Evolutionary conservation across 2,888 invertebrate species (phyloP).

Genomic region (Lochmaea capreae): DNA sequence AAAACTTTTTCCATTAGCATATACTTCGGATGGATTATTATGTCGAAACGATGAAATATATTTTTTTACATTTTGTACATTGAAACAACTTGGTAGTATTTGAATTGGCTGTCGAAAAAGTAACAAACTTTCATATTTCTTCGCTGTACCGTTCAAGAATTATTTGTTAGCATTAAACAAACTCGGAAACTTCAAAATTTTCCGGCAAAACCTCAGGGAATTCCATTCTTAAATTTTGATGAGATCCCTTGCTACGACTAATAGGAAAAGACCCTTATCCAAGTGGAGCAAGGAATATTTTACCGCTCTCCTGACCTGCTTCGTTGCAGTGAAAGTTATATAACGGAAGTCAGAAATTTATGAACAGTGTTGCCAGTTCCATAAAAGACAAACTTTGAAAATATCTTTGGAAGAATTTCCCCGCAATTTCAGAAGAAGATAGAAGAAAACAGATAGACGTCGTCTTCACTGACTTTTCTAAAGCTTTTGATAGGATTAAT

Average conservation of each 20-base stretch:
- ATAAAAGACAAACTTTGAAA: neutral
- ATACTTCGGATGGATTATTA: too few relatives aligned
- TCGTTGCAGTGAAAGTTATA: neutral
- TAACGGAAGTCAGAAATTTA: neutral
- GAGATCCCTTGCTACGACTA: constrained; percentile 22
- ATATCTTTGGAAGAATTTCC: neutral
- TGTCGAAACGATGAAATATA: too few relatives aligned
- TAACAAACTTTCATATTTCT: constrained; percentile 7
- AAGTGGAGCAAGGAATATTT: constrained; percentile 12
- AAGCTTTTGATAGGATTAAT: too few relatives aligned
- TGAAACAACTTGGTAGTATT: neutral
- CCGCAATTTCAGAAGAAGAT: neutral
- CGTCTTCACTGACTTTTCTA: too few relatives aligned
- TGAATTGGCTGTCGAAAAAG: neutral
- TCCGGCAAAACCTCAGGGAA: constrained; percentile 10
- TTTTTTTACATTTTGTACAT: too few relatives aligned
- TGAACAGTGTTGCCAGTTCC: neutral
- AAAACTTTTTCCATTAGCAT: too few relatives aligned
- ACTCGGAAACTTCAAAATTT: constrained; percentile 16
- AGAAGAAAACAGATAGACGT: too few relatives aligned
- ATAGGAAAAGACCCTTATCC: constrained; percentile 21
- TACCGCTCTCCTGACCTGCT: constrained; percentile 15
- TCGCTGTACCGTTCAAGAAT: neutral
- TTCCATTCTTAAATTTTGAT: constrained; percentile 23
- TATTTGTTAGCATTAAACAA: constrained; percentile 16